Evolutionary conservation across 1,140 invertebrate genomes (phyloP).

Genomic region (Alviniconcha marisindica): DNA sequence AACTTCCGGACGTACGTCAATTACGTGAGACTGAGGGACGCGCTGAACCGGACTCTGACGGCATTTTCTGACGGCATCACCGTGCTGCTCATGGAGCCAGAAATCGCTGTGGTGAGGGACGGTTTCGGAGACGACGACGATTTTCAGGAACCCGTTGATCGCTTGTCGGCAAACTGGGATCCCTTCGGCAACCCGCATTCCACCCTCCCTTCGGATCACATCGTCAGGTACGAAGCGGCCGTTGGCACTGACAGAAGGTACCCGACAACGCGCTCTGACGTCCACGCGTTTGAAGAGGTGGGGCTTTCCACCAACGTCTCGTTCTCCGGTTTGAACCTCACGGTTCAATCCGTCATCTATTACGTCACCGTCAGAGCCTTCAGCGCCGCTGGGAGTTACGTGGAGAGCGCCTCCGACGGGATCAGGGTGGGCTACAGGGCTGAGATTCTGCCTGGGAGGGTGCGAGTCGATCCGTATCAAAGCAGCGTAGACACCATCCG

Average conservation of each 20-base stretch:
- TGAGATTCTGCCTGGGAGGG: conserved; percentile 42
- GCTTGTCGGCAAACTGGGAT: conserved; percentile 56
- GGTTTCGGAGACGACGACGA: conserved; percentile 46
- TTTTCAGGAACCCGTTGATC: conserved; percentile 47
- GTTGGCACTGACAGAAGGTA: conserved; percentile 50
- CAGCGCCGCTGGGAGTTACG: conserved; percentile 52
- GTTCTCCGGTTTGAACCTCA: conserved; percentile 49
- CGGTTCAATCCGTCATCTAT: conserved; percentile 49
- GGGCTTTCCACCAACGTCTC: conserved; percentile 45
- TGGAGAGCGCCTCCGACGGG: conserved; percentile 55
- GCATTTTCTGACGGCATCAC: conserved; percentile 52
- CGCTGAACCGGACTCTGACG: conserved; percentile 47
- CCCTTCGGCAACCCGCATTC: conserved; percentile 44
- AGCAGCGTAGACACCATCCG: conserved; percentile 36
- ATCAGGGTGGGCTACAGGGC: conserved; percentile 48
- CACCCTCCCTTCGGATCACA: conserved; percentile 50
- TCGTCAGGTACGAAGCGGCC: conserved; percentile 54
- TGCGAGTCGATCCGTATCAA: conserved; percentile 40
- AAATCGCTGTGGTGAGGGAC: conserved; percentile 48
- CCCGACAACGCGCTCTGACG: conserved; percentile 39
- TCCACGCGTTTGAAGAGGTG: conserved; percentile 52
- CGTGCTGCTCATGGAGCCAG: conserved; percentile 50
- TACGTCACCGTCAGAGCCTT: conserved; percentile 55
- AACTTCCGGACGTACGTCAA: conserved; percentile 49
- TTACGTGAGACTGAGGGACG: conserved; percentile 47